These are phyloP conservation scores for Momotus momota DNA, from an alignment of 2,797 vertebrate species.

Conservation along the genomic window DNA sequence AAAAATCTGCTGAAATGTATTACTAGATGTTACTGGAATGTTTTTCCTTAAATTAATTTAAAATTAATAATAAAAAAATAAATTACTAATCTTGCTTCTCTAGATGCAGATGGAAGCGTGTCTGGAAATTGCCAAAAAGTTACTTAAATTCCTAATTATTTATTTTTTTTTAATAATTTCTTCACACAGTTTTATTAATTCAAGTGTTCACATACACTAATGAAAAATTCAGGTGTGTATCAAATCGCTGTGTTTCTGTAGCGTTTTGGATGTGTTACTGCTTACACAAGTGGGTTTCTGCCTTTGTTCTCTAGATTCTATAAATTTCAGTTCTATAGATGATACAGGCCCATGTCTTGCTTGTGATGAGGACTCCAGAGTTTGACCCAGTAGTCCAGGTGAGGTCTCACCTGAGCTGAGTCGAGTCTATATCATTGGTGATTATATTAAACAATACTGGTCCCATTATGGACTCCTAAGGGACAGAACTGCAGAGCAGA, in stretches of 20 bases:
- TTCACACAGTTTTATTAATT: not conserved
- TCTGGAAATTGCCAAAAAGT: not conserved
- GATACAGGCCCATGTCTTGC: too few relatives aligned
- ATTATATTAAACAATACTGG: not conserved
- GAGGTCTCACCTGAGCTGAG: too few relatives aligned
- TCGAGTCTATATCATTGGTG: not conserved
- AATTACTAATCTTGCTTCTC: not conserved
- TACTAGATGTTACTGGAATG: not conserved
- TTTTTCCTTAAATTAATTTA: not conserved
- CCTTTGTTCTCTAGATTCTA: not conserved
- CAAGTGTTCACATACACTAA: not conserved
- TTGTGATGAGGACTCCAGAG: too few relatives aligned
- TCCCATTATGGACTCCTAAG: not conserved
- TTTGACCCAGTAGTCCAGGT: too few relatives aligned
- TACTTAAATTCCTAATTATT: not conserved
- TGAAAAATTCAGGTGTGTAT: not conserved
- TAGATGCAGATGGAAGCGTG: not conserved
- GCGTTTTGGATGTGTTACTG: not conserved
- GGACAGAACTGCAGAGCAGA: not conserved
- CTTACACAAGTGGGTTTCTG: not conserved
- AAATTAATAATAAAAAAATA: not conserved
- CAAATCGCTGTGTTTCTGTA: not conserved
- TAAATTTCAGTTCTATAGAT: not conserved
- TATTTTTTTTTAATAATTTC: not conserved
- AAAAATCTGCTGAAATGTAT: not conserved